phyloP scores from a whole-genome alignment of 2,888 invertebrate species.

The Quadriops clusia region DNA sequence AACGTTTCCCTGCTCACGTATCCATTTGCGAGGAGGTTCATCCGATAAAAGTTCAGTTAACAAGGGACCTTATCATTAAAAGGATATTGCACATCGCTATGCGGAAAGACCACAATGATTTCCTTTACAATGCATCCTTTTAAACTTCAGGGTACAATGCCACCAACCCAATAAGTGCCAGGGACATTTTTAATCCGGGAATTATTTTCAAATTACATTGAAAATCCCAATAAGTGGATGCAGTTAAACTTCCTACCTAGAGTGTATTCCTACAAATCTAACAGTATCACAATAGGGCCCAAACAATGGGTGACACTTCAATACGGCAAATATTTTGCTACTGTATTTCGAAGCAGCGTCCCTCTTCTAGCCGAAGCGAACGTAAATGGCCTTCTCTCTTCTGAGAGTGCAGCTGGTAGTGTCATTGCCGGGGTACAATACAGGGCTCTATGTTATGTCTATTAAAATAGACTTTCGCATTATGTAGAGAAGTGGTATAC shows the following conservation, averaged over 20 bases:
- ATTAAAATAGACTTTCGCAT: constrained; percentile 34
- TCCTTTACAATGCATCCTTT: too few species aligned
- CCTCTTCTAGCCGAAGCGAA: constrained; percentile 20
- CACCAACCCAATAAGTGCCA: too few species aligned
- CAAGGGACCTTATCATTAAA: too few species aligned
- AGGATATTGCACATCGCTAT: too few species aligned
- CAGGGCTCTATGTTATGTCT: constrained; percentile 32
- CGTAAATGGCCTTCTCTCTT: constrained; percentile 19
- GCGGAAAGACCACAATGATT: too few species aligned
- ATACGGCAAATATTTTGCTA: constrained; percentile 38
- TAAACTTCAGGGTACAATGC: too few species aligned
- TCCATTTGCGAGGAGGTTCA: too few species aligned
- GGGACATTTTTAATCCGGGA: constrained; percentile 15
- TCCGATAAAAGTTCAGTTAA: too few species aligned
- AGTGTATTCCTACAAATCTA: constrained; percentile 30
- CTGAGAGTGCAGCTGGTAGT: constrained; percentile 29
- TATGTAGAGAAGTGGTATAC: constrained; percentile 33
- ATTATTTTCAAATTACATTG: constrained; percentile 27
- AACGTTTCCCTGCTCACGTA: too few species aligned
- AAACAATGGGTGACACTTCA: constrained; percentile 38
- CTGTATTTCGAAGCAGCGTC: constrained; percentile 23
- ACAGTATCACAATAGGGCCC: constrained; percentile 30
- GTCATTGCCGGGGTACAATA: constrained; percentile 31
- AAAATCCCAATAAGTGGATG: constrained; percentile 16
- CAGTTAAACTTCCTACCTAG: constrained; percentile 10